A percentile compares a stretch with the other conserved stretches of the same genome.
phyloP scores from a whole-genome alignment of 2,113 vertebrate genomes.

The Nycticebus coucang region DNA sequence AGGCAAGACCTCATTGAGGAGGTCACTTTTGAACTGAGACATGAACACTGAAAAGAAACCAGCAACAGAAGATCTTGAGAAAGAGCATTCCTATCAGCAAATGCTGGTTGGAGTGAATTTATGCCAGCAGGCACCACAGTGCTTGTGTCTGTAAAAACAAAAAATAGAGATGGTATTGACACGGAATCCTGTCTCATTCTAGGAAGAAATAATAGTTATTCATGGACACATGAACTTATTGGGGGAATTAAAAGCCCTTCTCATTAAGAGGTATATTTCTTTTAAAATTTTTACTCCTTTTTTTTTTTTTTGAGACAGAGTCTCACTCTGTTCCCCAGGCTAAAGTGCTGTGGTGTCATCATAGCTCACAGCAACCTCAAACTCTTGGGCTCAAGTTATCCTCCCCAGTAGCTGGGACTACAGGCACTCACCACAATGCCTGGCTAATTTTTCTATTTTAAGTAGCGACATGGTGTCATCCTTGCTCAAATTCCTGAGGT shows the following conservation, averaged over 20 bases:
- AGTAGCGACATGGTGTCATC: too few species aligned
- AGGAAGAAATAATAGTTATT: not conserved
- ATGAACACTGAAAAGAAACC: not conserved
- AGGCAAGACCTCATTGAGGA: not conserved
- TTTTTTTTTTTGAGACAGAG: too few species aligned
- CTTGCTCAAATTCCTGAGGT: too few species aligned
- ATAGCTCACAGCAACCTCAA: too few species aligned
- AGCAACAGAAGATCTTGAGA: not conserved
- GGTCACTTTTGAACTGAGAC: not conserved
- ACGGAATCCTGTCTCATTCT: not conserved
- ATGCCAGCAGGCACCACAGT: not conserved
- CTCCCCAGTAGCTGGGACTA: too few species aligned
- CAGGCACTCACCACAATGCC: too few species aligned
- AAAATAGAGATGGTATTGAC: not conserved
- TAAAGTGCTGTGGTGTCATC: too few species aligned
- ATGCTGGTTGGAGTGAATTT: not conserved
- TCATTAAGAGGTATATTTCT: not conserved
- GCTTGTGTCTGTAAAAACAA: not conserved
- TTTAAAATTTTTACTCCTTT: not conserved
- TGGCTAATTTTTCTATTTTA: too few species aligned
- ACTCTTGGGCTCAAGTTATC: too few species aligned
- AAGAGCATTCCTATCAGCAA: not conserved
- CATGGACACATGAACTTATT: not conserved
- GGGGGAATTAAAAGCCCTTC: not conserved
- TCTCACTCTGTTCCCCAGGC: too few species aligned